Conservation (phyloP, 1,140 invertebrate species). For the Drosophila carrolli region DNA sequence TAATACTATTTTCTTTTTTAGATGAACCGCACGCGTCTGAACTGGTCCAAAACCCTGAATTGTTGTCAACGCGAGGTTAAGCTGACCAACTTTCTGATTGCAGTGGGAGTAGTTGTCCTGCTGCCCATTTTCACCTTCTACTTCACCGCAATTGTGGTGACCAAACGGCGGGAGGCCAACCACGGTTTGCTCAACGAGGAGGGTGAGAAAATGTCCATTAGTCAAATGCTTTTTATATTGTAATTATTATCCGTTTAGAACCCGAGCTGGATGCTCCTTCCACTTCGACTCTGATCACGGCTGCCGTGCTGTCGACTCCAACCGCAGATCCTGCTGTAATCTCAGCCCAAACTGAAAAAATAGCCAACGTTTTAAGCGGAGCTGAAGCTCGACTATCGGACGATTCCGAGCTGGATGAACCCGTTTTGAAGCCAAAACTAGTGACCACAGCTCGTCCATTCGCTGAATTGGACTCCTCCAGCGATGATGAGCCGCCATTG, state of each 20-base stretch:
- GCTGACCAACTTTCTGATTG: constrained; percentile 40
- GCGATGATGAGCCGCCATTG: constrained; percentile 3
- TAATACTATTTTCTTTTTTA: constrained; percentile 3
- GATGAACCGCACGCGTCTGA: constrained; percentile 75
- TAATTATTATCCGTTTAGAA: constrained; percentile 2
- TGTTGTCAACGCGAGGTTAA: constrained; percentile 71
- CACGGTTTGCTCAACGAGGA: constrained; percentile 65
- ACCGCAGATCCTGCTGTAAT: neutral
- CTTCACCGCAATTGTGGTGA: constrained; percentile 43
- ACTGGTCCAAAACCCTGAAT: constrained; percentile 69
- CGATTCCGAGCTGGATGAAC: constrained; percentile 4
- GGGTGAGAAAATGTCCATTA: neutral
- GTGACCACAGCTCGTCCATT: neutral
- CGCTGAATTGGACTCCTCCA: neutral
- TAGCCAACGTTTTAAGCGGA: constrained; percentile 15
- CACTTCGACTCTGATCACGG: constrained; percentile 53
- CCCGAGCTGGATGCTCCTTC: constrained; percentile 59
- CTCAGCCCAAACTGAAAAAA: constrained; percentile 21
- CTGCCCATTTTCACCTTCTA: constrained; percentile 69
- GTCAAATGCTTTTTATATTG: neutral
- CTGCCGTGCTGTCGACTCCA: constrained; percentile 56
- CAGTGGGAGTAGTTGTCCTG: constrained; percentile 38
- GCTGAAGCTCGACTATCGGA: neutral
- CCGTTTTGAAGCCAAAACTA: neutral
- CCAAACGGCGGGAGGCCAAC: constrained; percentile 62